Evolutionary conservation across 2,888 invertebrate genomes (phyloP), one percentile per base, ranked within the genome.

Genomic region (Lissonota sp.): DNA sequence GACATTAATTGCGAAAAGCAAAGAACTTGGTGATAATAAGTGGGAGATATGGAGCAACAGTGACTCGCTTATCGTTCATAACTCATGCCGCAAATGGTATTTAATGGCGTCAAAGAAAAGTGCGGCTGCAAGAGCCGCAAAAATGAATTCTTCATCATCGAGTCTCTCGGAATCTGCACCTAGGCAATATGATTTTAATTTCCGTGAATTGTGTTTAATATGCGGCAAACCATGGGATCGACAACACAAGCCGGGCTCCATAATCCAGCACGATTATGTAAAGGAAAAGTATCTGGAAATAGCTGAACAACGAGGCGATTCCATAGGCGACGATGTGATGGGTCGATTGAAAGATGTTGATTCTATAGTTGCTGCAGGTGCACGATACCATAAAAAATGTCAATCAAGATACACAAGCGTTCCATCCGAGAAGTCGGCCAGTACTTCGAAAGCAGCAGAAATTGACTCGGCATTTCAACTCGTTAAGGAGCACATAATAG

Each of bases 311-410:
- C n/a, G n/a, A n/a, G n/a, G n/a, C n/a, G n/a, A n/a, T n/a, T n/a
- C n/a, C n/a, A n/a, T n/a, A n/a, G n/a, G n/a, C 40, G 8, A 44
- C n/a, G 63, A 60, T 39, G 14, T 76, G 44, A 60, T 51, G 42
- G 5, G 42, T n/a, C 58, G 76, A 69, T 60, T 76, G 10, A 46
- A 42, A 55, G 69, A 5, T 51, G 69, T 69, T 16, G 42, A 53
- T 16, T 73, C 73, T 69, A 40, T 76, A 14, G 62, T 62, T 53
- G 67, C 69, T 57, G 76, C 70, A 7, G 62, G 53, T 37, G 76
- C 69, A 60, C 39, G 70, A 62, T 76, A 76, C 39, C 76, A 76
- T n/a, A n/a, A n/a, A n/a, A n/a, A n/a, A n/a, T n/a, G n/a, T n/a
- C n/a, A n/a, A n/a, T n/a, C n/a, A n/a, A n/a, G n/a, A n/a, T n/a